phyloP scores from a whole-genome alignment of 2,888 invertebrate species.

The Drosophila suboccidentalis region DNA sequence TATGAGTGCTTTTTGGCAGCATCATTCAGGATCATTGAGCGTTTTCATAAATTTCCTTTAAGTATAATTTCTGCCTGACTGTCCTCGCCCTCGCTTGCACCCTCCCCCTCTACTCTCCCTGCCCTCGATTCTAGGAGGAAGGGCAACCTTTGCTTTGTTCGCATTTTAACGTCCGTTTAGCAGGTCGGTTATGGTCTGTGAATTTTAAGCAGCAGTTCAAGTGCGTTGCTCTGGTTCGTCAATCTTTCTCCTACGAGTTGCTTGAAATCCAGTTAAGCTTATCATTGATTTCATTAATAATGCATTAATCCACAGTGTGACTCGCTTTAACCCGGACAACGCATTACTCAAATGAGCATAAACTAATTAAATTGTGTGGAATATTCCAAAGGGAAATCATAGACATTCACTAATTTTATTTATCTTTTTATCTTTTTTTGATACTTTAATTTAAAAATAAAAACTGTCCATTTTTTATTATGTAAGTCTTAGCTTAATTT shows the following conservation, averaged over 20 bases:
- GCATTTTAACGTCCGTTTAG: conserved; percentile 77
- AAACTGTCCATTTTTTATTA: too few species aligned
- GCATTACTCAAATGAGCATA: conserved; percentile 1
- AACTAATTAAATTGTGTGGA: conserved; percentile 10
- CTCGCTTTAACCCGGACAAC: background rate
- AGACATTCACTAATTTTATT: background rate
- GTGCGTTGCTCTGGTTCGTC: conserved; percentile 30
- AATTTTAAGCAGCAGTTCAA: conserved; percentile 64
- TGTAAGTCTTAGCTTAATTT: too few species aligned
- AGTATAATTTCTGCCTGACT: conserved; percentile 56
- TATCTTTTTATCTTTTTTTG: too few species aligned
- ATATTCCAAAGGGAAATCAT: conserved; percentile 3
- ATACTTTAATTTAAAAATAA: background rate
- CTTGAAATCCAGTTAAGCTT: conserved; percentile 44
- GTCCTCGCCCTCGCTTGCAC: conserved; percentile 9
- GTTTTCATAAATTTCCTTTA: conserved; percentile 79
- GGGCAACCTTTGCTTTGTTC: conserved; percentile 60
- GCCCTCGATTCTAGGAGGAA: conserved; percentile 2
- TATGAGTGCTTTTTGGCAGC: conserved; percentile 59
- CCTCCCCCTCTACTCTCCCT: background rate
- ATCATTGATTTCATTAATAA: conserved; percentile 51
- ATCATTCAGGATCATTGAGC: conserved; percentile 79
- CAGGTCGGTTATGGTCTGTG: conserved; percentile 77
- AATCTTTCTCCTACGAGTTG: conserved; percentile 7
- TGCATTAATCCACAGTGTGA: conserved; percentile 22